Base-by-base conservation (phyloP, 2,113 vertebrate species). In the Rhea americana region DNA sequence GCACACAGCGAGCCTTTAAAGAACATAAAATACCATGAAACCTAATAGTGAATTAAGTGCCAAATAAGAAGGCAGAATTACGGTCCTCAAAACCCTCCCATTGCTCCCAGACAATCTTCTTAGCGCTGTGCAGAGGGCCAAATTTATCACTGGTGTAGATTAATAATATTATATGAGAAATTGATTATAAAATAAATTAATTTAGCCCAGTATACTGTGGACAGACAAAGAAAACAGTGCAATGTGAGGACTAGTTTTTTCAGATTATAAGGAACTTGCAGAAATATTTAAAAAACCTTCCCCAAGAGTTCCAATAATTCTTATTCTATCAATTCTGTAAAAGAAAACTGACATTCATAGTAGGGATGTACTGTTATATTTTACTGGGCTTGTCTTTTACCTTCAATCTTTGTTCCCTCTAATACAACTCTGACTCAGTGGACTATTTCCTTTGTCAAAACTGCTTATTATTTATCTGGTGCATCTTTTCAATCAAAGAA, bases 1-100 rank as follows among this genome's bases (percentile, higher is more conserved):
- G 74, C 95, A 70, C 65, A 93, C 65, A 93, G 85, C 85, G 80
- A 85, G 85, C 91, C 88, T 82, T 93, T 88, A 88, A 88, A 91
- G 82, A 90, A 79, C 80, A 91, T 45, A 93, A 94, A 90, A 51
- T 73, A 84, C 56, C 53, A 41, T 10, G 58, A 94, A 81, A 91
- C 61, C 73, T 79, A 90, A 93, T 53, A 72, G 65, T 72, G 91
- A 91, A 61, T 53, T 92, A 91, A 94, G 83, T 90, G 65, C 48
- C 70, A 93, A 93, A 88, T 53, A 89, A 75, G 56, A 88, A 72
- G 73, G 75, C 62, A 90, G 83, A 94, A 93, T 93, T 90, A 88
- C 0, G 1, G 82, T 25, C 72, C 68, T 81, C 62, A 81, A 80
- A 91, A 78, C 73, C 82, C 85, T 73, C 72, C 68, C 0, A 1